Conservation (phyloP, 2,113 vertebrate species). For the Mormoops blainvillei region DNA sequence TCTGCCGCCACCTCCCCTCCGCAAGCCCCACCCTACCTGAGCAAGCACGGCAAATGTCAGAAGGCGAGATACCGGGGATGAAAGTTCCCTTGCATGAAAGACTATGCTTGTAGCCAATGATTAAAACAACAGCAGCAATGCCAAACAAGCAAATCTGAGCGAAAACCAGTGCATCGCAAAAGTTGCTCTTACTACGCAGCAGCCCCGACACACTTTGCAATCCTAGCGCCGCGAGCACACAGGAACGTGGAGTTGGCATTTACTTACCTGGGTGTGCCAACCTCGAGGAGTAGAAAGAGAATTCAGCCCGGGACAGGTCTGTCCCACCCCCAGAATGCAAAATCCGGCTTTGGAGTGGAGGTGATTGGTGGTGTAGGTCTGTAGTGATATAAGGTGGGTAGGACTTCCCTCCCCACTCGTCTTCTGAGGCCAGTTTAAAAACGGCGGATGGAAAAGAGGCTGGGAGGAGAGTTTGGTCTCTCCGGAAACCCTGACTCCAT, state of each 20-base stretch:
- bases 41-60: not conserved
- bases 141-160: not conserved
- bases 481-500: slow-evolving; percentile 72
- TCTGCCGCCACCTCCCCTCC: not conserved
- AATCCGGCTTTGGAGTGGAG: slow-evolving; percentile 24
- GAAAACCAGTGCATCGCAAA: slow-evolving; percentile 29
- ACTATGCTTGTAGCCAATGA: not conserved
- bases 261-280: slow-evolving; percentile 63
- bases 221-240: not conserved
- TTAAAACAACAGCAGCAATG: not conserved
- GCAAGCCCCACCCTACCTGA: not conserved
- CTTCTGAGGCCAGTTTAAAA: slow-evolving; percentile 19
- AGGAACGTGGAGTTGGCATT: slow-evolving; percentile 13
- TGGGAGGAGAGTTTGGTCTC: slow-evolving; percentile 43
- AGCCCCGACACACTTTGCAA: not conserved
- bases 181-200: slow-evolving; percentile 51
- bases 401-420: not conserved
- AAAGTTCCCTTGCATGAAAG: slow-evolving; percentile 19
- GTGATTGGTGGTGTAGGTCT: not conserved
- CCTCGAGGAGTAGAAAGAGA: not conserved
- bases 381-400: not conserved
- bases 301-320: slow-evolving; percentile 1
- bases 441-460: not conserved
- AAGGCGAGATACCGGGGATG: not conserved
- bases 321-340: slow-evolving; percentile 40